Evolutionary conservation across 2,888 invertebrate genomes (phyloP).

Genomic region (Phlogophora meticulosa): DNA sequence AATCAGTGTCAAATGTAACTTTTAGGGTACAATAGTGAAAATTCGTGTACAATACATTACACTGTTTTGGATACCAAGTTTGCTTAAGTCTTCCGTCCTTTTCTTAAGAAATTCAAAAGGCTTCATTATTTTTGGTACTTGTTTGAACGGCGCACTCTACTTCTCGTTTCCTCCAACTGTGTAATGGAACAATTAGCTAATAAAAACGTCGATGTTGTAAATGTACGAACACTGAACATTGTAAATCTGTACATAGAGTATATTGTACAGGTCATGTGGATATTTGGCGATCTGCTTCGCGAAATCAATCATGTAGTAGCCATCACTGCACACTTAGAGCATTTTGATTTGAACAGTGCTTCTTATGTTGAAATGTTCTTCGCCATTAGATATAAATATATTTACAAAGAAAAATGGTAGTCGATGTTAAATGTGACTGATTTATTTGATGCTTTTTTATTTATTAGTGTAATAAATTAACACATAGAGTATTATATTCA

Average conservation of each 20-base stretch:
- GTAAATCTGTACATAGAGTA: constrained; percentile 84
- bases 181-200: constrained; percentile 75
- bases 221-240: constrained; percentile 76
- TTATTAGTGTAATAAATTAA: constrained; percentile 74
- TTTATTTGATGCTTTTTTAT: constrained; percentile 80
- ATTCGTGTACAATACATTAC: constrained; percentile 77
- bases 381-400: constrained; percentile 81
- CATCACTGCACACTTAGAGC: constrained; percentile 80
- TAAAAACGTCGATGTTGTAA: constrained; percentile 72
- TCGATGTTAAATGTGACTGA: constrained; percentile 75
- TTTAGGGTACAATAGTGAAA: constrained; percentile 85
- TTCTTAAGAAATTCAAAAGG: constrained; percentile 77
- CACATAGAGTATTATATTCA: constrained; percentile 71
- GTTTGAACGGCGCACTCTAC: constrained; percentile 65
- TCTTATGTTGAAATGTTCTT: constrained; percentile 77
- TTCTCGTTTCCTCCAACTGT: constrained; percentile 68
- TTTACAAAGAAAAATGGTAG: constrained; percentile 90
- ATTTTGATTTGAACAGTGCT: constrained; percentile 80
- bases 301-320: constrained; percentile 79
- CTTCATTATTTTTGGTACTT: constrained; percentile 67
- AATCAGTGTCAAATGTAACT: constrained; percentile 88
- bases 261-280: constrained; percentile 91
- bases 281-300: constrained; percentile 90
- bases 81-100: constrained; percentile 90
- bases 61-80: constrained; percentile 78